phyloP scores from a whole-genome alignment of 2,797 vertebrate species.

The Rhabdophis nuchalis region DNA sequence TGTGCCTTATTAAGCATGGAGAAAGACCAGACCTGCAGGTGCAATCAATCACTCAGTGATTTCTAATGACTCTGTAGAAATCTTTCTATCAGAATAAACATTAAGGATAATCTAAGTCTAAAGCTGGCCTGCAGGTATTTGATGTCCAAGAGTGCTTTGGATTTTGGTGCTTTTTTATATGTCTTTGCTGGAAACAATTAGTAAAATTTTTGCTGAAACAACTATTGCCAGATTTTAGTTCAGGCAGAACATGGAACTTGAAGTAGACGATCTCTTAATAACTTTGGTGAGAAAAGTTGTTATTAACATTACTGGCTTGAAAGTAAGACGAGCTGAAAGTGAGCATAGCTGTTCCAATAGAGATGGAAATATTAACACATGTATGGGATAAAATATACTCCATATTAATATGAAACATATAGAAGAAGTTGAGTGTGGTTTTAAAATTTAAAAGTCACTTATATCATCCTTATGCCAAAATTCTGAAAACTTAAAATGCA shows the following conservation, averaged over 20 bases:
- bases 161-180: background rate
- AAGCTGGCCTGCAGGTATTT: background rate
- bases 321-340: constrained; percentile 34
- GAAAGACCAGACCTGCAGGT: background rate
- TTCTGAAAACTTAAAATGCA: background rate
- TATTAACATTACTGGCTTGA: constrained; percentile 46
- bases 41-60: background rate
- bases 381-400: background rate
- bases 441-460: background rate
- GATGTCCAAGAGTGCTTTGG: background rate
- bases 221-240: constrained; percentile 49
- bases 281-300: constrained; percentile 45
- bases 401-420: background rate
- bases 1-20: background rate
- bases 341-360: accelerated
- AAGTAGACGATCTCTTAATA: constrained; percentile 44
- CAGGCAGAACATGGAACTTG: constrained; percentile 40
- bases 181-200: constrained; percentile 25
- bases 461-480: background rate
- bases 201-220: constrained; percentile 11
- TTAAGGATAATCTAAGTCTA: constrained; percentile 11
- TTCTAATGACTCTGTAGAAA: constrained; percentile 18
- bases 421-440: background rate
- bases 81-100: constrained; percentile 20
- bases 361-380: constrained; percentile 39